phyloP scores from a whole-genome alignment of 2,113 vertebrate species.

The Bufo gargarizans region DNA sequence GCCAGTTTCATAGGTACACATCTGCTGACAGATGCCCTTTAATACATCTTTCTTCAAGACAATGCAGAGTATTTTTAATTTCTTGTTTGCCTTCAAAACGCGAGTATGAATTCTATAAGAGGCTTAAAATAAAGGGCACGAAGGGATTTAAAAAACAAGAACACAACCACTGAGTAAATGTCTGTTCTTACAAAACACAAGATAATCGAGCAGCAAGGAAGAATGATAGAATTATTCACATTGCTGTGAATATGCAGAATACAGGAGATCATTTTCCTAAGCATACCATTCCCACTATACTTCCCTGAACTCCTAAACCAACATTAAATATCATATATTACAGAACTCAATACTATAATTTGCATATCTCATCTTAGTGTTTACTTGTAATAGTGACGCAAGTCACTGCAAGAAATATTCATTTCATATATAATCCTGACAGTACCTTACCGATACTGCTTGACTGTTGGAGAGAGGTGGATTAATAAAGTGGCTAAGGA shows the following conservation, averaged over 20 bases:
- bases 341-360: neutral
- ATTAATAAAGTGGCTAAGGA: neutral
- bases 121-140: slow-evolving; percentile 31
- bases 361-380: slow-evolving; percentile 11
- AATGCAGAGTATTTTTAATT: slow-evolving; percentile 46
- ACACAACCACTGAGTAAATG: slow-evolving; percentile 47
- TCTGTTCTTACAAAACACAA: slow-evolving; percentile 13
- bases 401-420: neutral
- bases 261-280: neutral
- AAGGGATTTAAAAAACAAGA: slow-evolving; percentile 51
- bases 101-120: slow-evolving; percentile 42
- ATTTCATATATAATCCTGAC: neutral
- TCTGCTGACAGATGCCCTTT: no score
- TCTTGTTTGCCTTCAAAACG: slow-evolving; percentile 36
- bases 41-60: neutral
- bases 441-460: neutral
- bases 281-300: neutral
- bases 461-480: neutral
- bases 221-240: slow-evolving; percentile 22
- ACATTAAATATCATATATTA: slow-evolving; percentile 39
- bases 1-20: no score
- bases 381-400: neutral
- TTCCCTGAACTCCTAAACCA: neutral
- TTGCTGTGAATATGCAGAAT: slow-evolving; percentile 8
- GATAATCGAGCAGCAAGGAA: slow-evolving; percentile 23